Evolutionary conservation across 2,797 vertebrate genomes (phyloP), one percentile per base, ranked within the genome.

Genomic region (Pseudochirops cupreus): DNA sequence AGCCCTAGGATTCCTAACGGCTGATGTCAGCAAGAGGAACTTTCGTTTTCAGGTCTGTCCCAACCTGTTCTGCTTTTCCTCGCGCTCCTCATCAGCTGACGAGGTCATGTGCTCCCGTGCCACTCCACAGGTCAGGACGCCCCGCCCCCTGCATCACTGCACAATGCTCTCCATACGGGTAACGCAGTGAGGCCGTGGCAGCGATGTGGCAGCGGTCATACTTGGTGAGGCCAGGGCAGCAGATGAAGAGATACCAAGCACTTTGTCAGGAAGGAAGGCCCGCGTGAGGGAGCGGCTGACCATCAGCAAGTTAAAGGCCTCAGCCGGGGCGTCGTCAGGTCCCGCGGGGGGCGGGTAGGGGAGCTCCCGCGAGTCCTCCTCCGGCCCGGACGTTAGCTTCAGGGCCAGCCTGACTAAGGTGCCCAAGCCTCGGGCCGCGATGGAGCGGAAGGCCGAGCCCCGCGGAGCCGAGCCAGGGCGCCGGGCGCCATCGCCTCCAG

Each of bases 191-290:
- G 53, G 99, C 99, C 0, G 99, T 99, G 96, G 98, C 99, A 98
- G 99, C 98, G 98, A 99, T 99, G 98, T 99, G 97, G 99, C 99
- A 97, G 99, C 99, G 0, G 99, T 99, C 3, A 99, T 99, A 1
- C 99, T 99, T 98, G 99, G 99, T 95, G 99, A 99, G 91, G 99
- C 99, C 92, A 98, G 91, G 90, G 99, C 99, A 0, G 99, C 99
- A 97, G 99, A 99, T 94, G 99, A 99, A 87, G 99, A 99, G 97
- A 99, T 99, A 96, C 99, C 99, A 98, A 99, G 99, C 26, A 99
- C 99, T 98, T 99, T 99, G 91, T 4, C 52, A 4, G 99, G 99
- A 58, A 99, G 99, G 98, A 99, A 99, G 0, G 99, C 99, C 99
- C 99, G 99, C 99, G 99, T 99, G 98, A 99, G 98, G 58, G 99